Evolutionary conservation across 1,140 invertebrate species (phyloP).

Genomic region (Cotesia glomerata): DNA sequence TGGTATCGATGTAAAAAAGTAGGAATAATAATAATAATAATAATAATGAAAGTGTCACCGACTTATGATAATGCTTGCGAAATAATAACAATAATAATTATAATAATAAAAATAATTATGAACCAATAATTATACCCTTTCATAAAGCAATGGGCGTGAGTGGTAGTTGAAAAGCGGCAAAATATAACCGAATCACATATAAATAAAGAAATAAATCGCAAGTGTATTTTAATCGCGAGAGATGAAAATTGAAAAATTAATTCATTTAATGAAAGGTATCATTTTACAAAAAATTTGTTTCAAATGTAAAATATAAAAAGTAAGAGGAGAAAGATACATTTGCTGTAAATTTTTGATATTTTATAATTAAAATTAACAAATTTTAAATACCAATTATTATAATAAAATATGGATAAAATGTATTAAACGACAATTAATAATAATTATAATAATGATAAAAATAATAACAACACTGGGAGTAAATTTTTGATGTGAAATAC

Average conservation of each 20-base stretch:
- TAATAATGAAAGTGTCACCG: conserved; percentile 43
- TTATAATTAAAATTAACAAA: no score
- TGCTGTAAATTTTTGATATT: neutral
- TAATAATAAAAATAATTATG: conserved; percentile 29
- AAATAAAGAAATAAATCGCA: neutral
- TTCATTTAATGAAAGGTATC: no score
- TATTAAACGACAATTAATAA: no score
- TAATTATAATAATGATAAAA: neutral
- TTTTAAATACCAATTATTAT: no score
- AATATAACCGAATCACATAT: conserved; percentile 8
- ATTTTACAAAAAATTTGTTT: neutral
- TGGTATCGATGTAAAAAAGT: conserved; percentile 37
- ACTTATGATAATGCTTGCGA: conserved; percentile 54
- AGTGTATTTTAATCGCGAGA: neutral
- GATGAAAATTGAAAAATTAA: neutral
- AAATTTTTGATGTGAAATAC: neutral
- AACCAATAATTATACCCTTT: conserved; percentile 29
- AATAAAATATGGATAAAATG: no score
- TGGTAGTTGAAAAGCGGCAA: conserved; percentile 22
- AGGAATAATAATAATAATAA: conserved; percentile 18
- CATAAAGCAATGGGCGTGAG: conserved; percentile 41
- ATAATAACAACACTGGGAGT: neutral
- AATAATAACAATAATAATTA: conserved; percentile 42
- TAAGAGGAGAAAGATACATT: neutral
- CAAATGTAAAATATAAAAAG: neutral